phyloP scores from a whole-genome alignment of 2,888 invertebrate species.

The Platypus cylindrus region DNA sequence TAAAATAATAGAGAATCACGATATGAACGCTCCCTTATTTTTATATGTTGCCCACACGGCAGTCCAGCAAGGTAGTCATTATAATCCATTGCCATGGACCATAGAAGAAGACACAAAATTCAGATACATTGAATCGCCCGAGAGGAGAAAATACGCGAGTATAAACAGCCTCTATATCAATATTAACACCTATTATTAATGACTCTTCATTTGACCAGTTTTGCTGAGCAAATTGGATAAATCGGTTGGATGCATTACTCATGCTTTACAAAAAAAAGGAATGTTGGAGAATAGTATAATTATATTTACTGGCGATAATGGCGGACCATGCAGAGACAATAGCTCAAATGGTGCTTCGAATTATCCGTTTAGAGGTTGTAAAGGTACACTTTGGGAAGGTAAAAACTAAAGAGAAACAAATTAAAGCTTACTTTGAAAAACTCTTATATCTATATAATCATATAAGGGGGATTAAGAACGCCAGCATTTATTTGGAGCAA shows the following conservation, averaged over 20 bases:
- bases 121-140: slow-evolving; percentile 51
- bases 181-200: no score
- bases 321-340: no score
- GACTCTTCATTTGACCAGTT: no score
- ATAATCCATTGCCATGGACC: no score
- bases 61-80: no score
- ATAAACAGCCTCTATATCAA: no score
- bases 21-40: no score
- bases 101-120: slow-evolving; percentile 54
- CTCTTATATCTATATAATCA: no score
- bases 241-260: slow-evolving; percentile 72
- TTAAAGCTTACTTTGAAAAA: no score
- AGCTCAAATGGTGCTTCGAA: slow-evolving; percentile 80
- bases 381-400: slow-evolving; percentile 81
- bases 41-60: no score
- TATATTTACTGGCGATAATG: slow-evolving; percentile 86
- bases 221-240: slow-evolving; percentile 77
- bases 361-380: slow-evolving; percentile 72
- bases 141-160: slow-evolving; percentile 72
- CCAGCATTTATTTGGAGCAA: slow-evolving; percentile 73
- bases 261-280: slow-evolving; percentile 47
- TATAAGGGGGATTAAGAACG: slow-evolving; percentile 69
- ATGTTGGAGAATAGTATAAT: slow-evolving; percentile 73
- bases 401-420: no score
- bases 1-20: no score